Percentiles rank a stretch among this genome's conserved stretches.
phyloP scores from a whole-genome alignment of 2,113 vertebrate species.

The Calidris pugnax region DNA sequence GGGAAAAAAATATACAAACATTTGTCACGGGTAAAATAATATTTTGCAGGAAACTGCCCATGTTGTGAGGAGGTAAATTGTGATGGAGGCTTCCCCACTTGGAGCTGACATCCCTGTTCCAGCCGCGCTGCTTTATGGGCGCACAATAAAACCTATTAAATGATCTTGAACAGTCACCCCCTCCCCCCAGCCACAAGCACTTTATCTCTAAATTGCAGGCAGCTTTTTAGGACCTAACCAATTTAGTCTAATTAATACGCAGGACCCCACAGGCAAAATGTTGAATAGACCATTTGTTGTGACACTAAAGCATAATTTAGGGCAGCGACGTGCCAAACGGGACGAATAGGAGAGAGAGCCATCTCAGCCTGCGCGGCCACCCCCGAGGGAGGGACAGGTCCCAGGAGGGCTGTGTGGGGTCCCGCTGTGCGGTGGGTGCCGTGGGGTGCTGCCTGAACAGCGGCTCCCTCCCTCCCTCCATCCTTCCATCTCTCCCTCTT shows the following conservation, averaged over 20 bases:
- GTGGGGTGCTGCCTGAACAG: background rate
- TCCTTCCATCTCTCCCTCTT: too few species aligned
- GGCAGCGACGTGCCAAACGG: background rate
- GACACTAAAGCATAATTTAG: background rate
- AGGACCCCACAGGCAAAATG: constrained; percentile 27
- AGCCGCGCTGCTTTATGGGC: constrained; percentile 1
- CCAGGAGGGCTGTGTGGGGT: background rate
- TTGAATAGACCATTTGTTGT: constrained; percentile 26
- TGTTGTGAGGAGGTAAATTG: background rate
- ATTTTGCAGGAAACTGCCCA: background rate
- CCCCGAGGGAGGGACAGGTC: background rate
- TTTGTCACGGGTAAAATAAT: background rate
- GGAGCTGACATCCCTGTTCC: background rate
- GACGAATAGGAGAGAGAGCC: background rate
- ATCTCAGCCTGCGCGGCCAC: background rate
- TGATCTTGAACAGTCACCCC: background rate
- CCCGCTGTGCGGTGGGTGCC: fast-evolving
- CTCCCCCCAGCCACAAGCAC: background rate
- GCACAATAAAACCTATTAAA: constrained; percentile 33
- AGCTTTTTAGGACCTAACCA: constrained; percentile 28
- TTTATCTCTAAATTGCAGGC: constrained; percentile 65
- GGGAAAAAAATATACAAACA: background rate
- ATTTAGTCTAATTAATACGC: constrained; percentile 60
- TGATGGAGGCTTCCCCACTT: background rate
- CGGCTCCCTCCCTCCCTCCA: too few species aligned